Evolutionary conservation across 2,113 vertebrate species (phyloP).

Genomic region (Phalacrocorax pelagicus): DNA sequence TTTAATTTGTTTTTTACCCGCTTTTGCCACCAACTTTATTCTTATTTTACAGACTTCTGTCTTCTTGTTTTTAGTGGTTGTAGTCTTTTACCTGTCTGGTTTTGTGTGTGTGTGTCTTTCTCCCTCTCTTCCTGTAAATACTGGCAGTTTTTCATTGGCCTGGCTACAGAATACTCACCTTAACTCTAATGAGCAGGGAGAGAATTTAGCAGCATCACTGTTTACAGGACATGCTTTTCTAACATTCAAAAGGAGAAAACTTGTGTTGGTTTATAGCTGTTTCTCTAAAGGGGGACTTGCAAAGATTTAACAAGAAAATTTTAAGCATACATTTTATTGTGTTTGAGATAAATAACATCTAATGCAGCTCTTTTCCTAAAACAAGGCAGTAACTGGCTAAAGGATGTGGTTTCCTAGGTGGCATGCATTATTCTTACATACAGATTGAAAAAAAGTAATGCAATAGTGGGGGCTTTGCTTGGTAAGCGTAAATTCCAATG

Average conservation of each 20-base stretch:
- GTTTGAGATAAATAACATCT: neutral
- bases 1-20: too few relatives aligned
- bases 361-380: neutral
- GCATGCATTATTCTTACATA: neutral
- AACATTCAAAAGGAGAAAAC: neutral
- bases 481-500: neutral
- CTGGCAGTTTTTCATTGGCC: neutral
- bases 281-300: neutral
- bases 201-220: neutral
- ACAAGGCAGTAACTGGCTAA: neutral
- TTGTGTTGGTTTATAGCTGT: neutral
- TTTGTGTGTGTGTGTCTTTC: conserved; percentile 47
- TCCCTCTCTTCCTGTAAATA: conserved; percentile 21
- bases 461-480: neutral
- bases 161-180: neutral
- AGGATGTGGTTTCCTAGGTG: neutral
- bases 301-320: neutral
- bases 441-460: neutral
- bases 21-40: neutral
- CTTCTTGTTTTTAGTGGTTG: conserved; percentile 13
- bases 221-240: neutral
- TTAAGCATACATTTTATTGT: neutral
- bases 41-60: neutral
- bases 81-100: conserved; percentile 47
- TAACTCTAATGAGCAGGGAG: neutral